Conservation (phyloP, 2,888 invertebrate species). For the Eilema sororculum region DNA sequence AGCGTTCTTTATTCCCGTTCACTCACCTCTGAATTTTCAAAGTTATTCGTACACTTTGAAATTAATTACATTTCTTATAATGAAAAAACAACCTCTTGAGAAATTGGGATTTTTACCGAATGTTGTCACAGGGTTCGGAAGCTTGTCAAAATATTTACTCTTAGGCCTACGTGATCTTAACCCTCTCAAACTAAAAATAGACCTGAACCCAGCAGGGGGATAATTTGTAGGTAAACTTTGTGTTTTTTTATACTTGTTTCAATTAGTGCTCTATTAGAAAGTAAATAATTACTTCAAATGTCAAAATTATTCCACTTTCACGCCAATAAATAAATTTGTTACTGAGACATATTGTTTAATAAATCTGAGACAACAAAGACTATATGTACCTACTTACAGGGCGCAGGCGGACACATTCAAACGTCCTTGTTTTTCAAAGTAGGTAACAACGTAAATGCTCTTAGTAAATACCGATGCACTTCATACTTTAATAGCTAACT, state of each 20-base stretch:
- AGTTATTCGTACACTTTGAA: neutral
- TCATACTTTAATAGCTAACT: no score
- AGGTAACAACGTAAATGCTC: no score
- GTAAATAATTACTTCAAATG: no score
- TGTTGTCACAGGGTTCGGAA: neutral
- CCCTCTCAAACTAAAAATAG: neutral
- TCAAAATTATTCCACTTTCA: no score
- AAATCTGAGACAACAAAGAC: no score
- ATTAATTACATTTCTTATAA: neutral
- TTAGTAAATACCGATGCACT: no score
- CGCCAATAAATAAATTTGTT: no score
- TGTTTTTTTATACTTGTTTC: neutral
- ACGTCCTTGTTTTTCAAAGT: no score
- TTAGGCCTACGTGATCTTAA: neutral
- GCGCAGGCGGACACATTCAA: no score
- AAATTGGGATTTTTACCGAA: neutral
- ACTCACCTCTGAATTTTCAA: neutral
- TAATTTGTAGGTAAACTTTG: neutral
- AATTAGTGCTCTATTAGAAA: neutral
- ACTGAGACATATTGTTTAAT: no score
- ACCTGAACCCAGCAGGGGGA: neutral
- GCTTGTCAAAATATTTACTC: neutral
- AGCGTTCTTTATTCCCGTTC: neutral
- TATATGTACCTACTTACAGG: no score
- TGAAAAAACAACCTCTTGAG: neutral